phyloP scores from a whole-genome alignment of 2,797 vertebrate species.

The Pogonophryne albipinna region DNA sequence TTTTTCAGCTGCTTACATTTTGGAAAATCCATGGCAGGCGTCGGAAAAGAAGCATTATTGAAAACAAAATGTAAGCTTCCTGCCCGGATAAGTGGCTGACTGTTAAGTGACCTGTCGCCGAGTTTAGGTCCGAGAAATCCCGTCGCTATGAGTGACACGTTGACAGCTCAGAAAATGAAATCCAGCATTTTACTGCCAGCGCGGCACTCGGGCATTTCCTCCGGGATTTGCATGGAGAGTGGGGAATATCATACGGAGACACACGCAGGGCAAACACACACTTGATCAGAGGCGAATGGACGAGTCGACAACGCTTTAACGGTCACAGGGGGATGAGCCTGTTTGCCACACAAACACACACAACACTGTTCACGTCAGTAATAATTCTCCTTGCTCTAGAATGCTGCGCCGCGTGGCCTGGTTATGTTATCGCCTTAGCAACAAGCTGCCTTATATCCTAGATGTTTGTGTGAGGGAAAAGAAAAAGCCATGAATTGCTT shows the following conservation, averaged over 20 bases:
- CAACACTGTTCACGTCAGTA: constrained; percentile 20
- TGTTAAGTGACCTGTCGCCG: constrained; percentile 63
- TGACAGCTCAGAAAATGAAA: constrained; percentile 66
- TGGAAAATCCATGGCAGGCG: constrained; percentile 30
- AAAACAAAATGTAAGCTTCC: constrained; percentile 44
- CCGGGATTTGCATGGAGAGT: constrained; percentile 51
- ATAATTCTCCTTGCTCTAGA: constrained; percentile 55
- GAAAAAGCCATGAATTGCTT: constrained; percentile 14
- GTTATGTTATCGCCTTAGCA: constrained; percentile 68
- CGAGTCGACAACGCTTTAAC: constrained; percentile 22
- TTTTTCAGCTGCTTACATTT: constrained; percentile 33
- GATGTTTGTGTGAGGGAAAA: constrained; percentile 17
- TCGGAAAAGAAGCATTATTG: constrained; percentile 36
- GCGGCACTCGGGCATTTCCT: constrained; percentile 50
- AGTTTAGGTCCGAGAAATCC: constrained; percentile 62
- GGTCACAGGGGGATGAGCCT: constrained; percentile 20
- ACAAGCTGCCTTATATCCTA: constrained; percentile 52
- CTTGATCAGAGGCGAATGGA: constrained; percentile 16
- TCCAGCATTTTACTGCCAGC: constrained; percentile 57
- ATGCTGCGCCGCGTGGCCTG: constrained; percentile 54
- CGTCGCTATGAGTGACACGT: constrained; percentile 58
- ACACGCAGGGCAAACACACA: constrained; percentile 13
- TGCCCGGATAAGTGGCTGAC: constrained; percentile 41
- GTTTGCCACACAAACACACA: constrained; percentile 7
- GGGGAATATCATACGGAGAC: constrained; percentile 27